These are phyloP conservation scores for Trogon melanurus DNA, from an alignment of 2,113 vertebrate species.

Conservation along the genomic window DNA sequence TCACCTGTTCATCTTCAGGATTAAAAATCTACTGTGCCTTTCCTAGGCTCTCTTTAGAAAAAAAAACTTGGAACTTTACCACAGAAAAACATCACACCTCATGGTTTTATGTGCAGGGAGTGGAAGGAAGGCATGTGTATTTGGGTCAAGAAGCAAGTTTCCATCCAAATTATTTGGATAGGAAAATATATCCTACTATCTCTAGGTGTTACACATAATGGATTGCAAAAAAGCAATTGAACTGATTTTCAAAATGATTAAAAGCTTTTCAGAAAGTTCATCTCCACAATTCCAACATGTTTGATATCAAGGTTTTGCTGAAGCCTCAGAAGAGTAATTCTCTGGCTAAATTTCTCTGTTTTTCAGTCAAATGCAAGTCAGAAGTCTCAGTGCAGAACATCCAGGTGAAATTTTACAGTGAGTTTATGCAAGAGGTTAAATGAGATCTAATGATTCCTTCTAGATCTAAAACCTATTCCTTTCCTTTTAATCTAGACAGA, in stretches of 20 bases:
- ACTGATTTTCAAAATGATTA: not conserved
- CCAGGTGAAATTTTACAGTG: conserved; percentile 4
- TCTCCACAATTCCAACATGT: not conserved
- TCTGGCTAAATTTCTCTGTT: conserved; percentile 13
- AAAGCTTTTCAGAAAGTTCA: not conserved
- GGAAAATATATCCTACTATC: not conserved
- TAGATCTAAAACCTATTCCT: conserved; percentile 25
- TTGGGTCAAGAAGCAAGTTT: not conserved
- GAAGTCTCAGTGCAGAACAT: not conserved
- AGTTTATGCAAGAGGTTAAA: conserved; percentile 45
- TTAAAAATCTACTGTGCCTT: not conserved
- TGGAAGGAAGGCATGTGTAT: not conserved
- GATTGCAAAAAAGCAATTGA: not conserved
- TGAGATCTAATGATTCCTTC: not conserved
- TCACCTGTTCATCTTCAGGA: not conserved
- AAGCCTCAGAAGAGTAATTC: not conserved
- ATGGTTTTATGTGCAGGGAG: fast-evolving
- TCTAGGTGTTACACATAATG: not conserved
- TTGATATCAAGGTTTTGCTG: not conserved
- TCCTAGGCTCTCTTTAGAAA: not conserved
- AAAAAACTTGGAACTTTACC: not conserved
- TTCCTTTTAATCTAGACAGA: conserved; percentile 5
- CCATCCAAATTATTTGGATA: not conserved
- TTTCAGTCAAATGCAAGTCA: not conserved
- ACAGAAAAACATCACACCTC: not conserved